Evolutionary conservation across 2,113 vertebrate species (phyloP).

Genomic region (Dicerorhinus sumatrensis): DNA sequence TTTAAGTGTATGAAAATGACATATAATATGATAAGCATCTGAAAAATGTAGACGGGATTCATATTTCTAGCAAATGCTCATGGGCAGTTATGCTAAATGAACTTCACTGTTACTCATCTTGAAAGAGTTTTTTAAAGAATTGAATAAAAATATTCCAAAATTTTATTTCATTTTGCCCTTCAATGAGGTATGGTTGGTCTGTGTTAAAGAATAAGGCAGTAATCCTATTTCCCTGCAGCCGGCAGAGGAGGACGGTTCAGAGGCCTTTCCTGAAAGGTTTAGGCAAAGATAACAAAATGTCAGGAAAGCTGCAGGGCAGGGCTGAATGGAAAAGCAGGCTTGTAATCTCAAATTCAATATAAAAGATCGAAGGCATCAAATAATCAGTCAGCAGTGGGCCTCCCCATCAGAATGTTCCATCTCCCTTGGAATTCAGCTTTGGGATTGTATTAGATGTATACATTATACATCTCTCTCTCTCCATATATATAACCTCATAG

Average conservation of each 20-base stretch:
- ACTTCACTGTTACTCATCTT: not conserved
- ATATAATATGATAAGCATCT: not conserved
- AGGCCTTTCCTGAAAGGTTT: constrained; percentile 11
- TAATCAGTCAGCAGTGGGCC: not conserved
- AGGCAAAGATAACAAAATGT: not conserved
- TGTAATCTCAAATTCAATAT: not conserved
- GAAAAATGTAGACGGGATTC: not conserved
- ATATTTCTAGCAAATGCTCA: not conserved
- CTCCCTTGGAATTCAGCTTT: constrained; percentile 21
- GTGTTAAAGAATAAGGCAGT: not conserved
- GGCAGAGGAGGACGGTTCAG: accelerated
- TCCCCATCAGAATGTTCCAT: not conserved
- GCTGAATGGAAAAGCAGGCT: not conserved
- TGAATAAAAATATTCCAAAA: not conserved
- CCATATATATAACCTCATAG: not conserved
- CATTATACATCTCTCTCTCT: not conserved
- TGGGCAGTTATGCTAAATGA: not conserved
- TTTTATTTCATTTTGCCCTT: not conserved
- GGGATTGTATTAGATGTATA: constrained; percentile 7
- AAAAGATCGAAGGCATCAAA: constrained; percentile 9
- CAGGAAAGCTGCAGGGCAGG: not conserved
- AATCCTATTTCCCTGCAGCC: not conserved
- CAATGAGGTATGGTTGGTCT: not conserved
- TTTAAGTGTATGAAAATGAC: not conserved
- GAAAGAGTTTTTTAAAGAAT: not conserved